phyloP scores from a whole-genome alignment of 2,797 vertebrate genomes.

The Eospalax fontanierii region DNA sequence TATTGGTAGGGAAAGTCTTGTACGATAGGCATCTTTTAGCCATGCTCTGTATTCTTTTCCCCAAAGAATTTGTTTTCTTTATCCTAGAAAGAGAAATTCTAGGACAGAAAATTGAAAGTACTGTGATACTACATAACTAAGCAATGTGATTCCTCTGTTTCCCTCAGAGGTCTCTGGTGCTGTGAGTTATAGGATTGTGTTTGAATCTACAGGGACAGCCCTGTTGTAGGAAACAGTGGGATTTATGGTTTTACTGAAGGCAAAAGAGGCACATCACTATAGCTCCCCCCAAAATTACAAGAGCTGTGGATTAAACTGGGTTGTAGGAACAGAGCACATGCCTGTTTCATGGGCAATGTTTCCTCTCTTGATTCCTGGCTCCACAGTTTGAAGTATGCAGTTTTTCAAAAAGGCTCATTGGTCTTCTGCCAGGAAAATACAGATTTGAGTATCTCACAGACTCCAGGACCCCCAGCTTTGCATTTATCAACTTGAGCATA shows the following conservation, averaged over 20 bases:
- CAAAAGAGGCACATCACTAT: conserved; percentile 21
- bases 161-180: conserved; percentile 24
- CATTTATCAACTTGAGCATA: not conserved
- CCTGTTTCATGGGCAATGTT: not conserved
- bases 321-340: not conserved
- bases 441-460: not conserved
- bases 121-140: not conserved
- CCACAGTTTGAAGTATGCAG: not conserved
- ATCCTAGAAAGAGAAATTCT: conserved; percentile 54
- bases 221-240: not conserved
- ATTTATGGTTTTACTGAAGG: conserved; percentile 44
- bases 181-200: not conserved
- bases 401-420: conserved; percentile 41
- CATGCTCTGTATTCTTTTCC: not conserved
- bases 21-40: not conserved
- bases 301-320: conserved; percentile 3
- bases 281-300: not conserved
- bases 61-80: conserved; percentile 44
- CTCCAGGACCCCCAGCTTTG: not conserved
- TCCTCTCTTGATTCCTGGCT: conserved; percentile 55
- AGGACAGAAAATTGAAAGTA: conserved; percentile 49
- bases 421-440: not conserved
- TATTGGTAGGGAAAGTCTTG: not conserved
- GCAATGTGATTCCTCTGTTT: conserved; percentile 41
- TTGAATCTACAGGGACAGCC: conserved; percentile 31